Evolutionary conservation across 2,113 vertebrate species (phyloP), one percentile per base, ranked within the genome.

Genomic region (Actenoides lindsayi): DNA sequence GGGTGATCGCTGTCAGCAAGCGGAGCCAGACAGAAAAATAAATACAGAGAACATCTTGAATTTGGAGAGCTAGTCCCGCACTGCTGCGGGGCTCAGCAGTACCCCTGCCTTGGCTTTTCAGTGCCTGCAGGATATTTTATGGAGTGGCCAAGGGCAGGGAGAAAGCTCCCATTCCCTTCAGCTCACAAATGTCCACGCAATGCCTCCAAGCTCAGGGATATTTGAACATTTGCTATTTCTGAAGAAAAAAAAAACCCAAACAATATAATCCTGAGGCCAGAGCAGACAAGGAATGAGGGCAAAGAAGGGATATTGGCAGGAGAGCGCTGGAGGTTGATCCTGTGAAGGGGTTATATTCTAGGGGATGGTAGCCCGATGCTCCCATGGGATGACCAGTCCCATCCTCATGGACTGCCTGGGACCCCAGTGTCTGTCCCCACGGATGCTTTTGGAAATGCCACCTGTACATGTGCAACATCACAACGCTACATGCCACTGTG

Each of bases 401-500:
- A 1, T 51, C 90, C 68, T 56, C 9, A 6, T 44, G 94, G 87
- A 76, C 87, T 91, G 90, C 54, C 63, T 4, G 0, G 77, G 56
- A 65, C 70, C 60, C 56, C 31, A 69, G 46, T 4, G 3, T 19
- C 89, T 10, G 0, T 88, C 51, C 71, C 37, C 64, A 48, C 6
- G 3, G 73, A 93, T 57, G 83, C 50, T 90, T 96, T 77, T 77
- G 89, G 77, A 83, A 96, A 65, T 2, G 15, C 64, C 89, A 89
- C 91, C 81, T 77, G 71, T 70, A 83, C 73, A 57, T 56, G 75
- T 73, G 79, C 59, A 51, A 90, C 50, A 83, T 48, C 76, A 13
- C 0, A 0, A 15, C 0, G 0, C 57, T 25, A 39, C 31, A 1
- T 21, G 62, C n/a, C 4, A 0, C 19, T 16, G 67, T 42, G 87